Conservation (phyloP, 2,888 invertebrate genomes). For the Dasypolia templi region DNA sequence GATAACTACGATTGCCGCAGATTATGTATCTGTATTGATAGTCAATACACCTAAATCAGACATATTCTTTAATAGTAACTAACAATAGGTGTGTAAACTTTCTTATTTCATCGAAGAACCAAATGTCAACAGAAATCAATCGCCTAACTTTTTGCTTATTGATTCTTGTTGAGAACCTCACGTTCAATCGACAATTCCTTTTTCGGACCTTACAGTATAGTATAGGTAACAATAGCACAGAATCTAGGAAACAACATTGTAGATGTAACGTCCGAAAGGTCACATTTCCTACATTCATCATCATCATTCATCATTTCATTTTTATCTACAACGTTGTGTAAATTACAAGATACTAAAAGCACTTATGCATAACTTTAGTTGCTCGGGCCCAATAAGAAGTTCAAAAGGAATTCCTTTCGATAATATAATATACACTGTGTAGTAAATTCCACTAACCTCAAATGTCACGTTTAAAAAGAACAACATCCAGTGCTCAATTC, state of each 20-base stretch:
- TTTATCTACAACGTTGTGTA: too few relatives aligned
- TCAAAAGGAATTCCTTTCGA: conserved; percentile 24
- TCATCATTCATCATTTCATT: too few relatives aligned
- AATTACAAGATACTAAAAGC: background rate
- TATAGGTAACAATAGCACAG: too few relatives aligned
- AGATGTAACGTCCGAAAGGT: too few relatives aligned
- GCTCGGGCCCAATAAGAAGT: conserved; percentile 1
- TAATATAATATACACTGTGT: background rate
- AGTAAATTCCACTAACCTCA: conserved; percentile 16
- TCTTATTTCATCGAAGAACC: background rate
- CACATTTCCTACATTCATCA: too few relatives aligned
- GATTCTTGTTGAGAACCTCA: background rate
- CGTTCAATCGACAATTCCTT: background rate
- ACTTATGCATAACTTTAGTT: background rate
- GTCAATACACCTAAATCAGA: too few relatives aligned
- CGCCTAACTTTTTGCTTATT: background rate
- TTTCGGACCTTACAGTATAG: background rate
- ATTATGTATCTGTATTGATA: too few relatives aligned
- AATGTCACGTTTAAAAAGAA: conserved; percentile 36
- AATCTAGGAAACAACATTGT: too few relatives aligned
- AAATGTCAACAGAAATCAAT: background rate
- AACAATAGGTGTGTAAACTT: too few relatives aligned
- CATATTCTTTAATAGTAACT: too few relatives aligned
- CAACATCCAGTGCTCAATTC: conserved; percentile 20
- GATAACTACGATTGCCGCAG: background rate